Conservation (phyloP, 2,888 invertebrate genomes). For the Scaptomyza tumidula region DNA sequence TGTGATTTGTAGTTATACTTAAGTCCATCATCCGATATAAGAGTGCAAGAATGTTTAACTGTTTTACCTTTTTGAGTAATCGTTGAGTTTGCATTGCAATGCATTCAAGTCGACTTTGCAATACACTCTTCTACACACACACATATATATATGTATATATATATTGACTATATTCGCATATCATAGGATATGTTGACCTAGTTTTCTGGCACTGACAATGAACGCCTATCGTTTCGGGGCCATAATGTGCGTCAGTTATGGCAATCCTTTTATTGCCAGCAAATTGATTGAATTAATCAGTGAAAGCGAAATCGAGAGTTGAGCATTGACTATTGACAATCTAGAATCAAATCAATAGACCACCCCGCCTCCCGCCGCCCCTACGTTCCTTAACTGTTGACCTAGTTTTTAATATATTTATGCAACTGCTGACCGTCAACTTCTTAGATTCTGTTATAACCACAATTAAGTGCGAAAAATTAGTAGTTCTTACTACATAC, state of each 20-base stretch:
- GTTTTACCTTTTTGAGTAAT: conserved; percentile 1
- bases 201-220: conserved; percentile 18
- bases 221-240: not conserved
- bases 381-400: conserved; percentile 18
- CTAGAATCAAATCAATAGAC: conserved; percentile 36
- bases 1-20: not conserved
- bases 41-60: conserved; percentile 4
- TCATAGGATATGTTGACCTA: conserved; percentile 15
- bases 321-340: conserved; percentile 10
- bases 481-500: too few relatives aligned
- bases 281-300: conserved; percentile 67
- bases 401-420: conserved; percentile 27
- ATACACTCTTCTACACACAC: not conserved
- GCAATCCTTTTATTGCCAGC: conserved; percentile 62
- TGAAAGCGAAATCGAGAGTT: conserved; percentile 18
- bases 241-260: conserved; percentile 14
- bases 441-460: not conserved
- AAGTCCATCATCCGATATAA: not conserved
- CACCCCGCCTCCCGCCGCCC: conserved; percentile 6
- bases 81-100: not conserved
- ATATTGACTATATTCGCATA: too few relatives aligned
- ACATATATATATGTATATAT: too few relatives aligned
- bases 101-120: not conserved
- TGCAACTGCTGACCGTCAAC: not conserved
- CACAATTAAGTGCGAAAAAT: too few relatives aligned